A percentile compares a stretch with the other conserved stretches of the same genome.
These are phyloP conservation scores for Matsumurasca onukii DNA, from an alignment of 1,140 invertebrate species.

Conservation along the genomic window DNA sequence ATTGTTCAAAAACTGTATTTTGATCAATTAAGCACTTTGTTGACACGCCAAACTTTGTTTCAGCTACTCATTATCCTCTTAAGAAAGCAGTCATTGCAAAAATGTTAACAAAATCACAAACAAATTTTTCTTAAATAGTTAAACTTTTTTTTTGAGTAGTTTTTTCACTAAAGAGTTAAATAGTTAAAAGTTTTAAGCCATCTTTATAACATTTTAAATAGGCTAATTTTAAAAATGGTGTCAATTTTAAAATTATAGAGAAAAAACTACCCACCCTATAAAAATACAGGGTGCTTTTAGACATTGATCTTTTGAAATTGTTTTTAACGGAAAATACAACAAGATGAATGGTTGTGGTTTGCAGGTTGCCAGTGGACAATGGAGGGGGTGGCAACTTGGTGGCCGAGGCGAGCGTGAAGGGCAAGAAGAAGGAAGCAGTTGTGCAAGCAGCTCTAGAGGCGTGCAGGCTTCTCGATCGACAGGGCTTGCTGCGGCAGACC, in stretches of 20 bases:
- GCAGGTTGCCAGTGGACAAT: conserved; percentile 78
- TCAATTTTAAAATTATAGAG: background rate
- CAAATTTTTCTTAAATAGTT: too few species aligned
- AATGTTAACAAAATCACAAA: too few species aligned
- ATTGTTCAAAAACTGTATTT: background rate
- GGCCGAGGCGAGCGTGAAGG: conserved; percentile 83
- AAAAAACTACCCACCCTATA: background rate
- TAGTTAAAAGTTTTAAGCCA: background rate
- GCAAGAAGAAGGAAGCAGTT: conserved; percentile 94
- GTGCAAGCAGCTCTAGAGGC: conserved; percentile 92
- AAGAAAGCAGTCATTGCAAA: too few species aligned
- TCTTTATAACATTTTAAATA: background rate
- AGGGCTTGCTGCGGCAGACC: conserved; percentile 75
- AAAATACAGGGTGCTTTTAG: background rate
- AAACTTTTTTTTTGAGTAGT: too few species aligned
- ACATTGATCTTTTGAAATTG: background rate
- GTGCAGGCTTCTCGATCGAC: conserved; percentile 75
- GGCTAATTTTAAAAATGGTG: background rate
- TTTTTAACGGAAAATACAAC: background rate
- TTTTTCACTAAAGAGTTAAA: too few species aligned
- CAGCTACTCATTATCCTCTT: too few species aligned
- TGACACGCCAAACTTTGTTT: too few species aligned
- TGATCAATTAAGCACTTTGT: background rate
- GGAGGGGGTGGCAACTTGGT: conserved; percentile 68
- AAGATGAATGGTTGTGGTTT: conserved; percentile 34